Evolutionary conservation across 30 jellyfish, hydroid and myxozoan genomes (phyloP).

Genomic region (Rhopilema esculentum): DNA sequence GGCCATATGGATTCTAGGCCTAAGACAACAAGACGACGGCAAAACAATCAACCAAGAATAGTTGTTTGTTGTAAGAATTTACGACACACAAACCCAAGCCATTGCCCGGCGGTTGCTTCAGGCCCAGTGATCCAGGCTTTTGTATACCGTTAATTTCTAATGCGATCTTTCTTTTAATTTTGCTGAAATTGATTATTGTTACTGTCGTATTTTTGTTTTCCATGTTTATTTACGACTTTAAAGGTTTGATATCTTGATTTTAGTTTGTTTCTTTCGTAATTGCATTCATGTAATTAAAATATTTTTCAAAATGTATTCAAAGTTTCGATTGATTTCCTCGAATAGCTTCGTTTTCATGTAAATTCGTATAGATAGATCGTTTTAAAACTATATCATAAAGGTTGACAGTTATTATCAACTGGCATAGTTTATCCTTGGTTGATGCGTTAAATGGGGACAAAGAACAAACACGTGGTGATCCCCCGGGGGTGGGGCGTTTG

Average conservation of each 20-base stretch:
- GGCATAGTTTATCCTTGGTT: not conserved
- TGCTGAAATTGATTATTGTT: not conserved
- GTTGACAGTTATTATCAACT: not conserved
- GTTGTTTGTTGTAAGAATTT: too few relatives aligned
- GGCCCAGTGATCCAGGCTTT: not conserved
- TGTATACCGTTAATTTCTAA: not conserved
- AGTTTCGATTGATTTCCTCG: not conserved
- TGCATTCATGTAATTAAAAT: not conserved
- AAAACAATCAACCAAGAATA: not conserved
- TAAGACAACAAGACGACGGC: not conserved
- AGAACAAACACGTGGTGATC: not conserved
- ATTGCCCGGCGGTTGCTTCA: too few relatives aligned
- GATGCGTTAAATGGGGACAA: not conserved
- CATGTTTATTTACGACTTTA: not conserved
- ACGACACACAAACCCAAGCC: too few relatives aligned
- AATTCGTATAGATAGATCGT: not conserved
- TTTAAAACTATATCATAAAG: not conserved
- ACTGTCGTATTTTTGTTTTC: not conserved
- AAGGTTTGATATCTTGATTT: conserved; percentile 42
- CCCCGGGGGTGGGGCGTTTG: too few relatives aligned
- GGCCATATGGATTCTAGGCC: not conserved
- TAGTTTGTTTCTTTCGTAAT: conserved; percentile 29
- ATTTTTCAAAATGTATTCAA: not conserved
- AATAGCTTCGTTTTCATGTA: not conserved
- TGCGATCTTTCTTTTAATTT: not conserved